Evolutionary conservation across 2,113 vertebrate genomes (phyloP).

Genomic region (Nycticryphes semicollaris): DNA sequence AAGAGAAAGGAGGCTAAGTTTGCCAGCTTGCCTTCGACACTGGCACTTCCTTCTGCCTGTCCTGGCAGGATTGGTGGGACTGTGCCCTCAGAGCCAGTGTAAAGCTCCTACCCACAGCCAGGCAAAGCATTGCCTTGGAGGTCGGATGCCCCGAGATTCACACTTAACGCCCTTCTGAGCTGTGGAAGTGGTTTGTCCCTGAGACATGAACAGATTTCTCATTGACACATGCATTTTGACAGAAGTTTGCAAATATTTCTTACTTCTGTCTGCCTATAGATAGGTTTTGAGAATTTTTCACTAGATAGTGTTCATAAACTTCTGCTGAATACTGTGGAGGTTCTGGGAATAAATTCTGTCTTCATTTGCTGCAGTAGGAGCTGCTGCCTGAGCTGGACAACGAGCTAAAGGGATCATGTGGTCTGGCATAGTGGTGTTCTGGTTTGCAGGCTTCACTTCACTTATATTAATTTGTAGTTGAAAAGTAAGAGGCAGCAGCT

Average conservation of each 20-base stretch:
- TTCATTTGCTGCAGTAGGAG: background rate
- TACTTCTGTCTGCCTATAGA: background rate
- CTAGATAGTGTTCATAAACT: background rate
- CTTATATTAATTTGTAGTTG: background rate
- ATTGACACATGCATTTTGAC: background rate
- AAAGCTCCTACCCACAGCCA: background rate
- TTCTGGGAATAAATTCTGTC: background rate
- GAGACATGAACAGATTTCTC: background rate
- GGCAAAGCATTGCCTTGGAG: rapidly evolving
- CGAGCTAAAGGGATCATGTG: background rate
- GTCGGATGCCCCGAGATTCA: rapidly evolving
- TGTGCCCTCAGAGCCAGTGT: rapidly evolving
- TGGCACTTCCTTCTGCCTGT: too few relatives aligned
- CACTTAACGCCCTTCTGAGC: background rate
- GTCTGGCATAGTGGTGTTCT: background rate
- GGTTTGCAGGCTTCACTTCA: background rate
- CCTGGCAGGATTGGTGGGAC: background rate
- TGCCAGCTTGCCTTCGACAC: too few relatives aligned
- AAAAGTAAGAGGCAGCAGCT: background rate
- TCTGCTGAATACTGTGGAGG: background rate
- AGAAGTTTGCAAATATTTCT: background rate
- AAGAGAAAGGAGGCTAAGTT: background rate
- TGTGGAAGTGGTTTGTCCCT: background rate
- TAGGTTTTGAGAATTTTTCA: background rate
- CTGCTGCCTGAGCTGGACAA: background rate